phyloP scores from a whole-genome alignment of 2,113 vertebrate species.

The Gulo gulo region DNA sequence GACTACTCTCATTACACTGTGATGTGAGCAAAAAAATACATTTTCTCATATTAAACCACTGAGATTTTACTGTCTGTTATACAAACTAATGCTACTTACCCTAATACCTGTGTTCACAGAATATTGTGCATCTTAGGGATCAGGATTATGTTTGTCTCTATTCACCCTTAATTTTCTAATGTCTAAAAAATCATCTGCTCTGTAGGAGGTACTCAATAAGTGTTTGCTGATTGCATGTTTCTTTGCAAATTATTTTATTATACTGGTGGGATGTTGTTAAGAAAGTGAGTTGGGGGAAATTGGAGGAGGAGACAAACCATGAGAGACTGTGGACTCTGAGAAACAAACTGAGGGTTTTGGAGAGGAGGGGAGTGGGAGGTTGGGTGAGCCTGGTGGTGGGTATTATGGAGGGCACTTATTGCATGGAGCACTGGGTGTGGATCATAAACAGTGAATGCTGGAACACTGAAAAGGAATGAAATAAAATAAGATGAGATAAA shows the following conservation, averaged over 20 bases:
- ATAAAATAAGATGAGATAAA: no score
- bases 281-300: no score
- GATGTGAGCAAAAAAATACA: neutral
- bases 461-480: no score
- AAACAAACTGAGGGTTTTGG: no score
- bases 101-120: neutral
- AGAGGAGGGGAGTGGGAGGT: no score
- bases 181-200: neutral
- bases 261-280: neutral
- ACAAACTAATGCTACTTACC: neutral
- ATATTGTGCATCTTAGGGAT: neutral
- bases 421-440: no score
- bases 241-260: neutral
- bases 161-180: neutral
- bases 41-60: neutral
- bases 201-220: neutral
- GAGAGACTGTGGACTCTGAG: no score
- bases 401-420: no score
- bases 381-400: no score
- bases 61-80: neutral
- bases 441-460: no score
- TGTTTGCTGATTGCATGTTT: neutral
- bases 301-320: no score
- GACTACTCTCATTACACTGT: neutral
- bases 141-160: neutral